A percentile compares a stretch with the other conserved stretches of the same genome.
Conservation (phyloP, 2,797 vertebrate species). For the Rhinophrynus dorsalis region DNA sequence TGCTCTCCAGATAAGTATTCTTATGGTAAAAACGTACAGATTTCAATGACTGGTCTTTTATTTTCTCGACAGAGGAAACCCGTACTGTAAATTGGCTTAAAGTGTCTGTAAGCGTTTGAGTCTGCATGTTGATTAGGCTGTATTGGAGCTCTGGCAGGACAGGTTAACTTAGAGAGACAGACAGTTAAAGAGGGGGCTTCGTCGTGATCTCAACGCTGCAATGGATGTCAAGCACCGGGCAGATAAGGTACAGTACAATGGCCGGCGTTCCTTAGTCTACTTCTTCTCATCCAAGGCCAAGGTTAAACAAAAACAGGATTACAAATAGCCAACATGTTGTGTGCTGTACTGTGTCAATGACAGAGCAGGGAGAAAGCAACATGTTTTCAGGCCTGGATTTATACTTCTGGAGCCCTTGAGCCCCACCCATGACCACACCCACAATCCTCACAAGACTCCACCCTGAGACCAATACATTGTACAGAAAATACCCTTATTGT, state of each 20-base stretch:
- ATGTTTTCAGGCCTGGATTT: too few species aligned
- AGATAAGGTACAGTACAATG: slow-evolving; percentile 66
- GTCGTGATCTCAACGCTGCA: slow-evolving; percentile 54
- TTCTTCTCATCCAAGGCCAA: too few species aligned
- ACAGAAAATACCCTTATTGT: too few species aligned
- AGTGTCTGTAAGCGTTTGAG: slow-evolving; percentile 10
- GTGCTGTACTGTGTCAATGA: too few species aligned
- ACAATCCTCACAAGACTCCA: too few species aligned
- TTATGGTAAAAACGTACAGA: background rate
- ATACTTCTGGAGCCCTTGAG: too few species aligned
- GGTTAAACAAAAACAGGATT: too few species aligned
- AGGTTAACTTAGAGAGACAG: slow-evolving; percentile 65
- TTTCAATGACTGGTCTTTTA: slow-evolving; percentile 33
- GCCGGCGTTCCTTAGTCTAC: too few species aligned
- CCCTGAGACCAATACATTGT: too few species aligned
- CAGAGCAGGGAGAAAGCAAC: too few species aligned
- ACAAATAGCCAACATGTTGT: too few species aligned
- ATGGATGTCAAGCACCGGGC: slow-evolving; percentile 64
- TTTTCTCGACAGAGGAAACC: slow-evolving; percentile 44
- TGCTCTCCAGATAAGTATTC: background rate
- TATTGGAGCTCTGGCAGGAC: slow-evolving; percentile 32
- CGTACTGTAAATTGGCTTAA: slow-evolving; percentile 42
- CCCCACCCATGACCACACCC: too few species aligned
- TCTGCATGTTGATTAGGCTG: slow-evolving; percentile 62
- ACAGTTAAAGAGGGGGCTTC: slow-evolving; percentile 59